Evolutionary conservation across 2,888 invertebrate genomes (phyloP).

Genomic region (Brachypterus glaber): DNA sequence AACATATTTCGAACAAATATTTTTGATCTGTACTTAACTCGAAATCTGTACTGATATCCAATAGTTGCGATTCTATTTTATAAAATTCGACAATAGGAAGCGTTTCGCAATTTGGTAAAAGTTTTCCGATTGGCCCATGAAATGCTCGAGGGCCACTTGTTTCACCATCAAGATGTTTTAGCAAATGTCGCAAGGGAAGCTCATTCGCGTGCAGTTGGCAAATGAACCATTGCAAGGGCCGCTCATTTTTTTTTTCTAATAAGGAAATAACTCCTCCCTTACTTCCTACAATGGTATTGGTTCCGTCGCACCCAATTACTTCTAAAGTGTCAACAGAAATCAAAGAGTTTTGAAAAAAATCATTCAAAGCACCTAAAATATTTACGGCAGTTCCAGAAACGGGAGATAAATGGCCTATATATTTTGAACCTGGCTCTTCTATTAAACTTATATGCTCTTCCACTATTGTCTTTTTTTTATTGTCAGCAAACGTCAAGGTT

Average conservation of each 20-base stretch:
- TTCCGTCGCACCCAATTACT: constrained; percentile 21
- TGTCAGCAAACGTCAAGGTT: constrained; percentile 14
- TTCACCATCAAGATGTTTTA: constrained; percentile 21
- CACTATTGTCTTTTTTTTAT: constrained; percentile 18
- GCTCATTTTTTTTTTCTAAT: constrained; percentile 18
- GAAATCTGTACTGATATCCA: background rate
- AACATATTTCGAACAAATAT: constrained; percentile 14
- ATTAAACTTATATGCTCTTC: constrained; percentile 20
- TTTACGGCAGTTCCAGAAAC: constrained; percentile 5
- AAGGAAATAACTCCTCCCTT: constrained; percentile 21
- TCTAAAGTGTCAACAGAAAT: constrained; percentile 8
- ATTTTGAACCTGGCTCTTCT: constrained; percentile 17
- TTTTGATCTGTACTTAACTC: constrained; percentile 20
- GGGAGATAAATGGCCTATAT: constrained; percentile 12
- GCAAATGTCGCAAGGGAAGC: constrained; percentile 24
- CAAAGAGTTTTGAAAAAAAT: constrained; percentile 8
- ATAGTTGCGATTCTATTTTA: too few relatives aligned
- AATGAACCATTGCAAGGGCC: constrained; percentile 23
- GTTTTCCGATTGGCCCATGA: constrained; percentile 21
- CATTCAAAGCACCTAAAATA: constrained; percentile 8
- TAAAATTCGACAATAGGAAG: too few relatives aligned
- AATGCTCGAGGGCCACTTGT: constrained; percentile 24
- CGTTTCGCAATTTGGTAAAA: too few relatives aligned
- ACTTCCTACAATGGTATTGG: constrained; percentile 21
- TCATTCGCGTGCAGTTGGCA: constrained; percentile 25